Base-by-base conservation (phyloP, 2,888 invertebrate genomes). In the Erebia ligea region DNA sequence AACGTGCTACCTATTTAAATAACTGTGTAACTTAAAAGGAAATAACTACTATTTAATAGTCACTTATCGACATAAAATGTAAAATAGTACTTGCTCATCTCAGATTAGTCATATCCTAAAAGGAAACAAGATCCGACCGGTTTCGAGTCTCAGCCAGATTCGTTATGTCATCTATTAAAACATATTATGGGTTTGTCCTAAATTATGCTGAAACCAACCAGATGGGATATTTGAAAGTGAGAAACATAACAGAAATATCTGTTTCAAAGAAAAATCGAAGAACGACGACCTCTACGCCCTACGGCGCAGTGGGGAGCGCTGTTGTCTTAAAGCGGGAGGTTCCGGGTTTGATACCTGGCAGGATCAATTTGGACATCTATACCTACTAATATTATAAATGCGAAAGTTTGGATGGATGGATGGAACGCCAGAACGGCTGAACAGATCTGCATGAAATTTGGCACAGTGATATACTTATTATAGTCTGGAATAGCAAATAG, bases 91-190 rank as follows among this genome's bases (percentile, higher is more conserved):
- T 48, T 21, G 48, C 48, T 61, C 59, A 11, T 61, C 45, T 40
- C 52, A 40, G 25, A 62, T 69, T 71, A 68, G 71, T 72, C 71
- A 72, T 72, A 48, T 21, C 56, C 56, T 42, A 66, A 61, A 72
- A 56, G 57, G 61, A 66, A 54, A 59, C 62, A 66, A 34, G 66
- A 62, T 58, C 11, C 57, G 45, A 72, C 66, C 66, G 72, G 72
- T 72, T 72, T 34, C 19, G 34, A 61, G 42, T 71, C 50, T 56
- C 42, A 61, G n/a, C 48, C 61, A 61, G 56, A 48, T 67, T 66
- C 25, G 45, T 69, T 67, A 72, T 69, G 57, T 69, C 72, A 72
- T 69, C 62, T 45, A 62, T 45, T 45, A 62, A 62, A 62, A 57
- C 57, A 57, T 54, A 68, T 42, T 54, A 68, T 42, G 68, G 68